phyloP scores from a whole-genome alignment of 2,113 vertebrate species.

The Sinocyclocheilus anophthalmus region DNA sequence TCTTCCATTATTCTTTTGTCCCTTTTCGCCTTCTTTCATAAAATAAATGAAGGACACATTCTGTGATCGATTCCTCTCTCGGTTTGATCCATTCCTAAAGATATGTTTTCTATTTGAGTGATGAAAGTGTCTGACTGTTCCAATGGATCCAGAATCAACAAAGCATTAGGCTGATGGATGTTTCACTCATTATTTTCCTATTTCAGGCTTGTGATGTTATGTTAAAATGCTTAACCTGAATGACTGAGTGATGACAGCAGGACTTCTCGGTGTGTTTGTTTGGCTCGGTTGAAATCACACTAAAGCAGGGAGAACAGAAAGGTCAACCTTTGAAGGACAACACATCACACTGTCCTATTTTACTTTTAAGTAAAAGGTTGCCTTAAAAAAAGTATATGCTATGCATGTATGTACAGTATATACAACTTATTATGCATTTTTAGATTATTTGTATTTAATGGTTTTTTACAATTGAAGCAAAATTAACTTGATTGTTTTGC shows the following conservation, averaged over 20 bases:
- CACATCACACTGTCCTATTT: neutral
- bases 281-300: slow-evolving; percentile 1
- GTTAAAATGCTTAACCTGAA: slow-evolving; percentile 22
- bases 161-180: slow-evolving; percentile 35
- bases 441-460: neutral
- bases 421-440: neutral
- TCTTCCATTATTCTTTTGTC: slow-evolving; percentile 15
- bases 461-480: too few relatives aligned
- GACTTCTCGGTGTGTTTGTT: slow-evolving; percentile 13
- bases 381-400: neutral
- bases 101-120: slow-evolving; percentile 13
- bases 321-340: neutral
- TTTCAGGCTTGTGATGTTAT: slow-evolving; percentile 17
- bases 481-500: too few relatives aligned
- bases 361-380: neutral
- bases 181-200: slow-evolving; percentile 15
- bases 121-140: slow-evolving; percentile 15
- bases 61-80: slow-evolving; percentile 15
- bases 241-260: slow-evolving; percentile 28
- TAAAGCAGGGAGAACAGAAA: slow-evolving; percentile 6
- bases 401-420: too few relatives aligned
- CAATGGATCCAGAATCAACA: slow-evolving; percentile 29
- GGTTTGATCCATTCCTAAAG: slow-evolving; percentile 17
- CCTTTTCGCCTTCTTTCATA: neutral
- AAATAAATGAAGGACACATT: slow-evolving; percentile 4